Conservation (phyloP, 2,113 vertebrate species). For the Glaucomys volans region DNA sequence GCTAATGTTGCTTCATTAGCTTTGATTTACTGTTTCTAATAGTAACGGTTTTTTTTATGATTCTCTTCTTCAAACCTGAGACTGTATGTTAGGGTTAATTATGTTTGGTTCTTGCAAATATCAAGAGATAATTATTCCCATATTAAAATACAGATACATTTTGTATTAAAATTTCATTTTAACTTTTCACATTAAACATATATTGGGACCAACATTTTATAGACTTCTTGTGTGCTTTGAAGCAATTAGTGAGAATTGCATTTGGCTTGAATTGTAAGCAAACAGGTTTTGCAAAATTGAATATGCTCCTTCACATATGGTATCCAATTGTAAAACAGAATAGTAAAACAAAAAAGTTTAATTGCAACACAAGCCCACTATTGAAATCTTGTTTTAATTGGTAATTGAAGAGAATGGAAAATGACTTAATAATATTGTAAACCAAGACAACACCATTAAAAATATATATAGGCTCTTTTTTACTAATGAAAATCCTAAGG, state of each 20-base stretch:
- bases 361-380: neutral
- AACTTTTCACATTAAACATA: slow-evolving; percentile 73
- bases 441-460: neutral
- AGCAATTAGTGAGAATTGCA: slow-evolving; percentile 71
- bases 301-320: slow-evolving; percentile 66
- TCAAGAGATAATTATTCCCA: slow-evolving; percentile 65
- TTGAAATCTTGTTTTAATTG: slow-evolving; percentile 41
- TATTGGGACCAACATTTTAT: slow-evolving; percentile 69
- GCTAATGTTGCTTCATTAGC: slow-evolving; percentile 89
- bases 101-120: slow-evolving; percentile 73
- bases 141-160: slow-evolving; percentile 62
- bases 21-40: slow-evolving; percentile 88
- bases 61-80: slow-evolving; percentile 78
- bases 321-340: slow-evolving; percentile 62
- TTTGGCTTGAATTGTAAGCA: slow-evolving; percentile 74
- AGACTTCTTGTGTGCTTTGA: slow-evolving; percentile 58
- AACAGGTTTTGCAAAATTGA: slow-evolving; percentile 70
- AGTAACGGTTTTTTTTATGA: slow-evolving; percentile 78
- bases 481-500: neutral
- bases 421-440: neutral
- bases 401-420: neutral
- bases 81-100: slow-evolving; percentile 80
- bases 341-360: neutral
- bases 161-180: slow-evolving; percentile 69
- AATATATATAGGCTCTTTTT: slow-evolving; percentile 14